phyloP scores from a whole-genome alignment of 2,888 invertebrate genomes.

The Mythimna pallens region DNA sequence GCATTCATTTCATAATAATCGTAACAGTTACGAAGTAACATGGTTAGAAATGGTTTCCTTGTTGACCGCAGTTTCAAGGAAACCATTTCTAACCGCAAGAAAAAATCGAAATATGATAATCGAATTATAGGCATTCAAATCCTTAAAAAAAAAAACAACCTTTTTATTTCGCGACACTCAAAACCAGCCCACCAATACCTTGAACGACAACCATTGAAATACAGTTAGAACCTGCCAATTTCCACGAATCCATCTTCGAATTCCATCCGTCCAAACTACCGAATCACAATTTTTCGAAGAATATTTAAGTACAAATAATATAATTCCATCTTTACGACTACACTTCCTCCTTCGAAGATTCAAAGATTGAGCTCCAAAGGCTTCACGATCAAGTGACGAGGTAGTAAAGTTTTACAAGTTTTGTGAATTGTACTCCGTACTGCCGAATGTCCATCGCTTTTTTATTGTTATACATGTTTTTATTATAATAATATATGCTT shows the following conservation, averaged over 20 bases:
- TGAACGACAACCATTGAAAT: slow-evolving; percentile 7
- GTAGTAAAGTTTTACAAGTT: slow-evolving; percentile 62
- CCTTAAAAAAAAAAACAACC: neutral
- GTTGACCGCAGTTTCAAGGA: neutral
- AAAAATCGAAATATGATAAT: too few relatives aligned
- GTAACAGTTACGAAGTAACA: neutral
- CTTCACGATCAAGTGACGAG: slow-evolving; percentile 43
- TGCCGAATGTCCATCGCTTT: slow-evolving; percentile 48
- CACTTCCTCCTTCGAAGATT: slow-evolving; percentile 35
- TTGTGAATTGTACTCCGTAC: slow-evolving; percentile 55
- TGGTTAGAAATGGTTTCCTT: neutral
- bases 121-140: neutral
- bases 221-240: slow-evolving; percentile 43
- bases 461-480: slow-evolving; percentile 65
- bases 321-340: slow-evolving; percentile 49
- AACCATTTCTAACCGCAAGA: neutral
- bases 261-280: slow-evolving; percentile 40
- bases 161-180: slow-evolving; percentile 2
- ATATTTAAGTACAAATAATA: slow-evolving; percentile 54
- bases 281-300: slow-evolving; percentile 47
- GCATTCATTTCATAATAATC: too few relatives aligned
- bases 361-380: slow-evolving; percentile 57
- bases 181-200: neutral
- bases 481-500: slow-evolving; percentile 66
- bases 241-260: slow-evolving; percentile 53